Evolutionary conservation across 1,140 invertebrate species (phyloP).

Genomic region (Tetramorium simillimum): DNA sequence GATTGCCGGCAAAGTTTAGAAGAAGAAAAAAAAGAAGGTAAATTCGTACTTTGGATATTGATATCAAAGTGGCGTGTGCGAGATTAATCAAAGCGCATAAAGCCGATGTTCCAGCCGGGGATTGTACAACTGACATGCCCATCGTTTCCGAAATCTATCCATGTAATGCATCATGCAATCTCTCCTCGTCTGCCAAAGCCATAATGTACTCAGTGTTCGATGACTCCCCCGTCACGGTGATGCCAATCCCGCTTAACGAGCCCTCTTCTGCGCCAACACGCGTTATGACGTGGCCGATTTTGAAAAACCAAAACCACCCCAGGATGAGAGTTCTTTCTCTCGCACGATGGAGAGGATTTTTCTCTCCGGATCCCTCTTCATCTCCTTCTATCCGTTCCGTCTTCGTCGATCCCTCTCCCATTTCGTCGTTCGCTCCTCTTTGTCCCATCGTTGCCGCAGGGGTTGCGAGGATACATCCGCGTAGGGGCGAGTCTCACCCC

Average conservation of each 20-base stretch:
- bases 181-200: background rate
- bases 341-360: slow-evolving; percentile 31
- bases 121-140: background rate
- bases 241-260: slow-evolving; percentile 28
- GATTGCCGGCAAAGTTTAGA: background rate
- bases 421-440: slow-evolving; percentile 44
- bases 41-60: background rate
- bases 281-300: slow-evolving; percentile 50
- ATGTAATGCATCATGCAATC: background rate
- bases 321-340: slow-evolving; percentile 11
- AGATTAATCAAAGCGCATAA: background rate
- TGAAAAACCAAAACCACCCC: slow-evolving; percentile 24
- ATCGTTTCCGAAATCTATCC: background rate
- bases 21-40: background rate
- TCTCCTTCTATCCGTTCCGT: background rate
- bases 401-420: slow-evolving; percentile 20
- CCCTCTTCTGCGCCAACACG: slow-evolving; percentile 15
- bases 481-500: slow-evolving; percentile 66
- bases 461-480: slow-evolving; percentile 62
- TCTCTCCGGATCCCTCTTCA: slow-evolving; percentile 26
- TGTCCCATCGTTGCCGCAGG: slow-evolving; percentile 39
- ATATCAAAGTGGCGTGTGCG: background rate
- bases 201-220: slow-evolving; percentile 13
- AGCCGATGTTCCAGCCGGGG: background rate
- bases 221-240: background rate